phyloP scores from a whole-genome alignment of 2,888 invertebrate genomes.

The Argyresthia goedartella region DNA sequence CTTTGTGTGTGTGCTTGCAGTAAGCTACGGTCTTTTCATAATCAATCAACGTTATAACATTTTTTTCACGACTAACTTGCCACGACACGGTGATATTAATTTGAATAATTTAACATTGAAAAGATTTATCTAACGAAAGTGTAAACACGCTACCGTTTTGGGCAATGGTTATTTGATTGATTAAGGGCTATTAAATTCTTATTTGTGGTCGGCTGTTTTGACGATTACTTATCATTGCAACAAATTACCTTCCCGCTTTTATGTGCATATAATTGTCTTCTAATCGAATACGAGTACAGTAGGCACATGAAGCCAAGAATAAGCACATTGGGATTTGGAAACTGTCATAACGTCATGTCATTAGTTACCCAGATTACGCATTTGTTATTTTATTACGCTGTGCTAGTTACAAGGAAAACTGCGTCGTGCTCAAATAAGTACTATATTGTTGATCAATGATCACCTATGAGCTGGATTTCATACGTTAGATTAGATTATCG shows the following conservation, averaged over 20 bases:
- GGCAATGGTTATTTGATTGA: constrained; percentile 16
- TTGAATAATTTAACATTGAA: constrained; percentile 1
- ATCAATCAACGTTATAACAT: constrained; percentile 8
- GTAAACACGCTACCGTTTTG: constrained; percentile 14
- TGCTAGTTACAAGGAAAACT: too few species aligned
- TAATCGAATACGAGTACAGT: background rate
- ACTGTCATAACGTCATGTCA: too few species aligned
- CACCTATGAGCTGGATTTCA: too few species aligned
- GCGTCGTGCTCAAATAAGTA: too few species aligned
- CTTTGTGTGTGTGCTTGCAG: constrained; percentile 12
- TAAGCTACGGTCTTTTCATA: constrained; percentile 5
- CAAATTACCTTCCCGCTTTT: background rate
- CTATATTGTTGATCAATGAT: too few species aligned
- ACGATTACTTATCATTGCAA: constrained; percentile 5
- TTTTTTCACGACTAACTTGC: constrained; percentile 6
- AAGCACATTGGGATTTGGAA: too few species aligned
- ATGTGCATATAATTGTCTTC: background rate
- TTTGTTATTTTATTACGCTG: too few species aligned
- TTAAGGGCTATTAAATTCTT: constrained; percentile 16
- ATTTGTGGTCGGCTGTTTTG: constrained; percentile 13
- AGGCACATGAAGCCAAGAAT: too few species aligned
- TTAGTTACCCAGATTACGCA: too few species aligned
- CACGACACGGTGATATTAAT: background rate
- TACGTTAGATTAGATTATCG: too few species aligned
- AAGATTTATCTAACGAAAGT: constrained; percentile 11